phyloP scores from a whole-genome alignment of 2,888 invertebrate genomes.

The Mayetiola destructor region DNA sequence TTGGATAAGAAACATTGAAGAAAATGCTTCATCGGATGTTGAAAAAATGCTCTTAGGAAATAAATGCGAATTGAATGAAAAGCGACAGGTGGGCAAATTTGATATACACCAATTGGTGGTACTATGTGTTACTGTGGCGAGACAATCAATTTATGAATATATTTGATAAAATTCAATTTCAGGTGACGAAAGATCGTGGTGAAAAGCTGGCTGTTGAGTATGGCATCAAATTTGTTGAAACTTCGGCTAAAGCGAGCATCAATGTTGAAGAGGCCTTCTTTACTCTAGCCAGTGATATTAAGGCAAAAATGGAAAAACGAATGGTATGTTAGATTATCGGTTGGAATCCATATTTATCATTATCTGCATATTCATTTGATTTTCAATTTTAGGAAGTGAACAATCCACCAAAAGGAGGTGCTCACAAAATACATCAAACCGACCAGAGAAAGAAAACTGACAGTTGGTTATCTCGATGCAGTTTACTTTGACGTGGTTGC shows the following conservation, averaged over 20 bases:
- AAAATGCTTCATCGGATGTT: constrained; percentile 96
- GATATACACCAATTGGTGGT: neutral
- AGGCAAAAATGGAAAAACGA: constrained; percentile 96
- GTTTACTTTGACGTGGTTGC: constrained; percentile 63
- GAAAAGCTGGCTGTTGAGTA: constrained; percentile 96
- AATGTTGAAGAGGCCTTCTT: constrained; percentile 98
- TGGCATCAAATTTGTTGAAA: constrained; percentile 98
- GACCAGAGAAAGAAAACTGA: constrained; percentile 64
- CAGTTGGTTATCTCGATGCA: constrained; percentile 76
- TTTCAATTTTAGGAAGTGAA: constrained; percentile 59
- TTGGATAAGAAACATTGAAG: constrained; percentile 98
- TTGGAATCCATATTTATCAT: neutral
- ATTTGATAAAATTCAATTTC: neutral
- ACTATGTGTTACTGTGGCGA: neutral
- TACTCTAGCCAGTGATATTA: constrained; percentile 92
- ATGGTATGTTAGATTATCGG: constrained; percentile 49
- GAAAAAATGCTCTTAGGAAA: constrained; percentile 98
- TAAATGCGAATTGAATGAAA: constrained; percentile 95
- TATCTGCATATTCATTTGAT: neutral
- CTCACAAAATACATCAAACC: constrained; percentile 66
- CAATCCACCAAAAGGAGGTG: constrained; percentile 73
- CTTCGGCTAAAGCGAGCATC: constrained; percentile 93
- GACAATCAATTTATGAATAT: neutral
- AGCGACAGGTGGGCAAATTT: constrained; percentile 54
- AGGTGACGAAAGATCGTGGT: constrained; percentile 89